Percentiles rank a stretch among this genome's conserved stretches.
Conservation (phyloP, 1,140 invertebrate genomes). For the Charaxes varanes region DNA sequence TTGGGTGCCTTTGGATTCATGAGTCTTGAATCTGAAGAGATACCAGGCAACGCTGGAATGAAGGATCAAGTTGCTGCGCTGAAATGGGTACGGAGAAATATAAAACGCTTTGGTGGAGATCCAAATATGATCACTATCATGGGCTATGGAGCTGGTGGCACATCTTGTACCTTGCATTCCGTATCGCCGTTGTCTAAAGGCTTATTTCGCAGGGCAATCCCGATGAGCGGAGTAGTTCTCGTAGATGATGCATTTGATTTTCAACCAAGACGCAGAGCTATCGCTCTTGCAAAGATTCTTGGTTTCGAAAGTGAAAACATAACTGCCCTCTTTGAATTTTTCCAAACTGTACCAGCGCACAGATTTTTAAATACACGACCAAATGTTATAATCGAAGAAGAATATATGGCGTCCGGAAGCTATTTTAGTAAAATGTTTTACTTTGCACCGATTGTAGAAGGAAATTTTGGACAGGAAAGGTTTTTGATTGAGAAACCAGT, state of each 20-base stretch:
- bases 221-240: conserved; percentile 39
- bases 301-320: conserved; percentile 9
- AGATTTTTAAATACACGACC: conserved; percentile 46
- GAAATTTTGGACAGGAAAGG: conserved; percentile 42
- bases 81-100: conserved; percentile 50
- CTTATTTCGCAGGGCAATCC: conserved; percentile 34
- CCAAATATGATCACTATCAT: conserved; percentile 84
- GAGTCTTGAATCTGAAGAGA: conserved; percentile 61
- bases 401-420: conserved; percentile 20
- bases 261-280: conserved; percentile 30
- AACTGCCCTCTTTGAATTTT: conserved; percentile 47
- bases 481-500: conserved; percentile 46
- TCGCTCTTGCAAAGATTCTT: conserved; percentile 30
- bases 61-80: conserved; percentile 53
- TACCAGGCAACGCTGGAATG: conserved; percentile 53
- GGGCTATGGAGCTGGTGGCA: conserved; percentile 80
- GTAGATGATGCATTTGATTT: conserved; percentile 32
- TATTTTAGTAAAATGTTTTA: too few species aligned
- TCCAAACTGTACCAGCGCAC: conserved; percentile 56
- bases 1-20: conserved; percentile 76
- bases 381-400: conserved; percentile 31
- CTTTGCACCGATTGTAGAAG: conserved; percentile 60
- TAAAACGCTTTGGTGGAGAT: conserved; percentile 81
- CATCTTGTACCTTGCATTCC: conserved; percentile 34
- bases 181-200: conserved; percentile 63